phyloP scores from a whole-genome alignment of 2,113 vertebrate species.

The Cyanocitta stelleri region DNA sequence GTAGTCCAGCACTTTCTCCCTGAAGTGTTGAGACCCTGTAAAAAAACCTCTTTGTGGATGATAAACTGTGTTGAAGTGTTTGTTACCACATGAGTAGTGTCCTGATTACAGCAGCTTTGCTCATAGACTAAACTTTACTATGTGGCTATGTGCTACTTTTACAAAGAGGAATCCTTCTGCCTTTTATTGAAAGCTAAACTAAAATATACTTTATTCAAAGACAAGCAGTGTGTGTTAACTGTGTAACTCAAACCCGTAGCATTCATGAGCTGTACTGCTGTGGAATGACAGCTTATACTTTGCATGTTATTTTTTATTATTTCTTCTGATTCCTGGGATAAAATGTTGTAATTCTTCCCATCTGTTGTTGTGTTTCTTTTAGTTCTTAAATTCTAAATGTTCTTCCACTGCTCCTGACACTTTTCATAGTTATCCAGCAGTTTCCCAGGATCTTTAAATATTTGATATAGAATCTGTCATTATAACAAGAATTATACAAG shows the following conservation, averaged over 20 bases:
- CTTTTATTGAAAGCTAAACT: background rate
- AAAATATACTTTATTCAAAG: background rate
- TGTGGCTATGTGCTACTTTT: background rate
- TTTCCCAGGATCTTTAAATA: background rate
- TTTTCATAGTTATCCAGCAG: background rate
- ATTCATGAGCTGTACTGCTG: background rate
- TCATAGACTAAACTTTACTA: background rate
- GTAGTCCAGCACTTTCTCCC: background rate
- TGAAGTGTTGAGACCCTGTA: background rate
- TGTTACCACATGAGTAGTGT: background rate
- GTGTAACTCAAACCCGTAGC: background rate
- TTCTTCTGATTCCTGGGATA: background rate
- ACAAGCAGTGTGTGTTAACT: accelerated
- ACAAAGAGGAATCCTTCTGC: background rate
- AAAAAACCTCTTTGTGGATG: background rate
- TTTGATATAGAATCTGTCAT: background rate
- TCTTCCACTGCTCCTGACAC: background rate
- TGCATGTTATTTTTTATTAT: background rate
- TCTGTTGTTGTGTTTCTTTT: background rate
- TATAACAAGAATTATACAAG: background rate
- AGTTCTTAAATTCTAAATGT: background rate
- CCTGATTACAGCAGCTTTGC: background rate
- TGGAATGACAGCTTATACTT: background rate
- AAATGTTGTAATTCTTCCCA: background rate
- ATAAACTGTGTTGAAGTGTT: background rate